These are phyloP conservation scores for Tyrannus savana DNA, from an alignment of 2,113 vertebrate species.

Conservation along the genomic window DNA sequence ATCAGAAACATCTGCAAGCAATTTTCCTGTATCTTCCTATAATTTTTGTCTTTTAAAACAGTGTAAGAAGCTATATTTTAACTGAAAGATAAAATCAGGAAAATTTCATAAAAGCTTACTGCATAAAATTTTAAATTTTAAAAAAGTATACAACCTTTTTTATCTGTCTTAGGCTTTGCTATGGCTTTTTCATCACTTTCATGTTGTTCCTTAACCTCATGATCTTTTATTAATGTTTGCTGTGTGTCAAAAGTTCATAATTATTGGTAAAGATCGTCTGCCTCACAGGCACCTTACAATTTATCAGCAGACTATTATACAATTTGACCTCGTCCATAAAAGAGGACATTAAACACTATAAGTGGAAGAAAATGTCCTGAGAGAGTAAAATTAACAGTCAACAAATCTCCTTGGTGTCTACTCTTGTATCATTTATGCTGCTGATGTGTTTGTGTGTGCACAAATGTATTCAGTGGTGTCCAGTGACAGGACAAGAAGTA, in stretches of 20 bases:
- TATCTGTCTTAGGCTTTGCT: neutral
- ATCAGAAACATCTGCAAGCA: neutral
- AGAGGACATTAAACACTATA: neutral
- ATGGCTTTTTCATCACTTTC: neutral
- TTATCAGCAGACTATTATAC: neutral
- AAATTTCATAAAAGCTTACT: neutral
- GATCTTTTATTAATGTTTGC: constrained; percentile 28
- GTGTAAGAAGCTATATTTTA: neutral
- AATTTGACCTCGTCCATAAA: constrained; percentile 10
- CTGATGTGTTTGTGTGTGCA: neutral
- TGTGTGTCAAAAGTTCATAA: constrained; percentile 12
- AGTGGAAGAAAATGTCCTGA: neutral
- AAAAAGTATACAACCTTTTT: accelerated
- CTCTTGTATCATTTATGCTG: neutral
- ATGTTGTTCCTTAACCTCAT: neutral
- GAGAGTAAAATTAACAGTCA: constrained; percentile 31
- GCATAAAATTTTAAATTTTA: neutral
- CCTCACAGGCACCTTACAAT: constrained; percentile 18
- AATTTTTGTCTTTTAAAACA: neutral
- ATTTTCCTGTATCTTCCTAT: neutral
- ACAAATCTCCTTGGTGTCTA: neutral
- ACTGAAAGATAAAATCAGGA: neutral
- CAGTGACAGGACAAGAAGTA: accelerated
- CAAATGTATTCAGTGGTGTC: neutral
- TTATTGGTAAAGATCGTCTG: neutral